These are phyloP conservation scores for Malurus splendens DNA, from an alignment of 2,797 vertebrate genomes.

Conservation along the genomic window DNA sequence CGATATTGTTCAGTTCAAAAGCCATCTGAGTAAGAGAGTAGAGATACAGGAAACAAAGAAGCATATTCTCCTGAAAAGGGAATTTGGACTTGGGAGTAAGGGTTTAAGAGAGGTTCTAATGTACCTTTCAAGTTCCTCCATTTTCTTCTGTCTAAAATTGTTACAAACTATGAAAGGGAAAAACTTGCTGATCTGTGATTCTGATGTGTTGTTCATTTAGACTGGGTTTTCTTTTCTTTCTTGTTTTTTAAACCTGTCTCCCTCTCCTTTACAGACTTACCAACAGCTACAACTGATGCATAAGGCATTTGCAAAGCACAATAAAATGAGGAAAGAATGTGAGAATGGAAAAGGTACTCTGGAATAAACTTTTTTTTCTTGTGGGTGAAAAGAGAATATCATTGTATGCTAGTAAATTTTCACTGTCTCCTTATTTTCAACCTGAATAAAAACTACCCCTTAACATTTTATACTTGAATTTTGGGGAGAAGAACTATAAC, in stretches of 20 bases:
- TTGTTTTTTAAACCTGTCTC: background rate
- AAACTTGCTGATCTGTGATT: background rate
- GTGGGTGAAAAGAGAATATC: background rate
- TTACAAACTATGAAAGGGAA: background rate
- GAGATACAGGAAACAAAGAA: background rate
- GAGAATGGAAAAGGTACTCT: constrained; percentile 85
- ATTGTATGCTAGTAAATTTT: background rate
- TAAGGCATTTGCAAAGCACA: constrained; percentile 85
- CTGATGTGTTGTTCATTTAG: background rate
- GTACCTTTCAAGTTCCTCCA: background rate
- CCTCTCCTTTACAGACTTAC: constrained; percentile 64
- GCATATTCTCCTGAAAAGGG: background rate
- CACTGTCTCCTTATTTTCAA: background rate
- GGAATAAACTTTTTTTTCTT: background rate
- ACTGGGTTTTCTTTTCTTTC: background rate
- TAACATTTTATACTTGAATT: background rate
- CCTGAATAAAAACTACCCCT: background rate
- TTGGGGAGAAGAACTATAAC: background rate
- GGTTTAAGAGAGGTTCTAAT: background rate
- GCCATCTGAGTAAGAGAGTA: background rate
- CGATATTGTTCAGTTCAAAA: background rate
- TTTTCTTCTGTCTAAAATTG: background rate
- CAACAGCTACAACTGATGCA: constrained; percentile 77
- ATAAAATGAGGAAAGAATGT: constrained; percentile 88
- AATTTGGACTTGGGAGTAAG: background rate